A percentile compares a stretch with the other conserved stretches of the same genome.
Evolutionary conservation across 2,113 vertebrate species (phyloP).

Genomic region (Equus przewalskii): DNA sequence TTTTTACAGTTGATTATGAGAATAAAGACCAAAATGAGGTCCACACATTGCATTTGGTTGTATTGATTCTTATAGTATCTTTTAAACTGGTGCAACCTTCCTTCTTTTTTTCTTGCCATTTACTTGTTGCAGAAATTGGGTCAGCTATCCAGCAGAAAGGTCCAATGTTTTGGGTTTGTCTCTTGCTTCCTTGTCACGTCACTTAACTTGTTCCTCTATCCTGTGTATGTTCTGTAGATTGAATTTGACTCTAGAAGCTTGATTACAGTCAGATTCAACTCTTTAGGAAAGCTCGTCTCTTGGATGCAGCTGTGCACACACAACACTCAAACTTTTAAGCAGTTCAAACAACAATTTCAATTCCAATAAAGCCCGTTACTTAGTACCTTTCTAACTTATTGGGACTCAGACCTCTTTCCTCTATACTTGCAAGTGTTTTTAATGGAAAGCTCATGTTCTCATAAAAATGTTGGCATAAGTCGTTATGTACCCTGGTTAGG

Average conservation of each 20-base stretch:
- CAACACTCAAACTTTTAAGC: neutral
- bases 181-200: neutral
- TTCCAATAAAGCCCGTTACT: neutral
- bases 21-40: neutral
- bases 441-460: neutral
- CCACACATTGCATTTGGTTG: neutral
- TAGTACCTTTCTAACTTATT: neutral
- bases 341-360: neutral
- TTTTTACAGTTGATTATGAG: neutral
- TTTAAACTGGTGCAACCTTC: neutral
- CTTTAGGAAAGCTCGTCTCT: neutral
- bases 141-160: neutral
- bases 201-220: neutral
- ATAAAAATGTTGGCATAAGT: neutral
- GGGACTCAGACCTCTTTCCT: neutral
- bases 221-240: neutral
- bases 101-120: neutral
- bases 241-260: neutral
- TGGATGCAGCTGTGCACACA: neutral
- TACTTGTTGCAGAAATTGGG: neutral
- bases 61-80: neutral
- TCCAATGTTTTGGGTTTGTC: neutral
- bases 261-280: neutral
- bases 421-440: neutral
- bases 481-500: neutral